These are phyloP conservation scores for Pedionomus torquatus DNA, from an alignment of 2,113 vertebrate genomes.

Conservation along the genomic window DNA sequence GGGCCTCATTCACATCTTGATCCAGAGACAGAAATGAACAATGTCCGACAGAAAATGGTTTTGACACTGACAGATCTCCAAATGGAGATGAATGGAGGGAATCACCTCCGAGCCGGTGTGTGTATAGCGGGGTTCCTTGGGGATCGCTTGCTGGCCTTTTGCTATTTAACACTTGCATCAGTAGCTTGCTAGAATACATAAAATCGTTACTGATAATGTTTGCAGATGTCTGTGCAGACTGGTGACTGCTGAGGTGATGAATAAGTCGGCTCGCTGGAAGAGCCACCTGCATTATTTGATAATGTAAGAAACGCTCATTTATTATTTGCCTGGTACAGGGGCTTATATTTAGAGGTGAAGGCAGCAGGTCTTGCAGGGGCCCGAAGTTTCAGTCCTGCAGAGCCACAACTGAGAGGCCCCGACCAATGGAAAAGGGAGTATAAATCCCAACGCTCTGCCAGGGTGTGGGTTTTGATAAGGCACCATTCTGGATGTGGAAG, in stretches of 20 bases:
- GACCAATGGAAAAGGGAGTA: not conserved
- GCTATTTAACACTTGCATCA: not conserved
- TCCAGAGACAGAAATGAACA: not conserved
- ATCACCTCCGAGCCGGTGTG: not conserved
- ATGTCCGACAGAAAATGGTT: not conserved
- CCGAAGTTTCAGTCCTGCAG: not conserved
- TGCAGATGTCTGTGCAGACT: not conserved
- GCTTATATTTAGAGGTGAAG: not conserved
- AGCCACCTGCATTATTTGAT: not conserved
- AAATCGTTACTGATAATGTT: not conserved
- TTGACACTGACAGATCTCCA: not conserved
- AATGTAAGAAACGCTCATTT: fast-evolving
- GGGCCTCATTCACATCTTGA: not conserved
- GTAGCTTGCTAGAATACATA: not conserved
- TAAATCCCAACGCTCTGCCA: not conserved
- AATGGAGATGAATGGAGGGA: not conserved
- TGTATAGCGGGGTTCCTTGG: not conserved
- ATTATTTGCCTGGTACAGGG: not conserved
- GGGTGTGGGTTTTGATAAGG: not conserved
- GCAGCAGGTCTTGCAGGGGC: not conserved
- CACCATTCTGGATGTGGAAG: not conserved
- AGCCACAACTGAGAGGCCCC: not conserved
- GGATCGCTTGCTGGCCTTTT: not conserved
- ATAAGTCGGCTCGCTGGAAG: not conserved
- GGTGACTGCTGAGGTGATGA: not conserved